Evolutionary conservation across 2,797 vertebrate species (phyloP), one percentile per base, ranked within the genome.

Genomic region (Sebastiscus albofasciatus): DNA sequence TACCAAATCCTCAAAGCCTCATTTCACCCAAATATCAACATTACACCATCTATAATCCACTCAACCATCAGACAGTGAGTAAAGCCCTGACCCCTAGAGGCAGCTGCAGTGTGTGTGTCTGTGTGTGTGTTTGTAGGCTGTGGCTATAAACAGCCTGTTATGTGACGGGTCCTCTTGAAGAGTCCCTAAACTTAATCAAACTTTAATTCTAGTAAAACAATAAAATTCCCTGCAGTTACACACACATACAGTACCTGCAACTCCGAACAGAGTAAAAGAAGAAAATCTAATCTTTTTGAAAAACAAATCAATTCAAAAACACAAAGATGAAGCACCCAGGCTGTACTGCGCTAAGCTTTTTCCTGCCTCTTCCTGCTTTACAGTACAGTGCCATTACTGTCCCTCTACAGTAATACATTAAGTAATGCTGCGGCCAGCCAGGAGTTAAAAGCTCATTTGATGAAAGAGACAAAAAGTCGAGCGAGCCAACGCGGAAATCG

Each of bases 381-480:
- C 67, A 61, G 81, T 70, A 79, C 80, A 79, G 60, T 27, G 55
- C 18, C 71, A 82, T 87, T 77, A 84, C 49, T 67, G 79, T 83
- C 75, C 33, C 0, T 80, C 89, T 79, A 72, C 24, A 77, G 71
- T 82, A 83, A 87, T 88, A 72, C 86, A 87, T 76, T 87, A 89
- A 90, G 89, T 85, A 80, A 87, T 75, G 66, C 83, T n/a, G 74
- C 18, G 74, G 92, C 83, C 77, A 84, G 89, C 84, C 89, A 92
- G 88, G 91, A 93, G 92, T 92, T 93, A 91, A 93, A 93, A 92
- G 87, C 93, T 94, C 90, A 93, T 94, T 91, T 91, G 88, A 88
- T 84, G 87, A 93, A 92, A 93, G 89, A 93, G 91, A 94, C 91
- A 91, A 93, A 95, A 95, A 81, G 81, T 81, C n/a, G 61, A 85